phyloP scores from a whole-genome alignment of 2,113 vertebrate species.

The Apistogramma diplotaenia region DNA sequence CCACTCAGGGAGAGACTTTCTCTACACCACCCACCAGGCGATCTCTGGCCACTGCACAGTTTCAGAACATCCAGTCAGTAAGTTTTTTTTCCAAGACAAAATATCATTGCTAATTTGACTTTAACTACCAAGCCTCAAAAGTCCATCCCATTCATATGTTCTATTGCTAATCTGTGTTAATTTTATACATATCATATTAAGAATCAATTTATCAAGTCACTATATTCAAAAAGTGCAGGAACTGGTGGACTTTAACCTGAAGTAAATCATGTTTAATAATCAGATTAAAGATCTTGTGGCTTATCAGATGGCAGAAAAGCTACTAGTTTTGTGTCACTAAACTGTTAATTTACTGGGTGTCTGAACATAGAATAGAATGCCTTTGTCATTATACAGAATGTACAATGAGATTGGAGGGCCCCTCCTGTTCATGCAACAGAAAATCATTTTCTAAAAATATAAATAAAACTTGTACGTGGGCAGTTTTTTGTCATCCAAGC shows the following conservation, averaged over 20 bases:
- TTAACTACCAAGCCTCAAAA: not conserved
- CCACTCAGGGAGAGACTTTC: slow-evolving; percentile 72
- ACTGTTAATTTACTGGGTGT: no score
- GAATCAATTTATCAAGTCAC: not conserved
- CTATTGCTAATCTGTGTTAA: no score
- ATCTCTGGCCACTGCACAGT: slow-evolving; percentile 78
- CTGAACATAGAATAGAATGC: no score
- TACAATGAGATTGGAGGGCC: no score
- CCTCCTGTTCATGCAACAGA: no score
- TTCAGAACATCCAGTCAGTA: slow-evolving; percentile 87
- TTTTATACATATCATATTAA: no score
- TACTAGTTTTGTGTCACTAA: not conserved
- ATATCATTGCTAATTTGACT: accelerated
- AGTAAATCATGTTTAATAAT: no score
- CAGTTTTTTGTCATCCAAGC: no score
- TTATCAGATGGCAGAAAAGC: not conserved
- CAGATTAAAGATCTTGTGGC: accelerated
- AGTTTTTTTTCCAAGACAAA: slow-evolving; percentile 54
- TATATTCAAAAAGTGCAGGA: not conserved
- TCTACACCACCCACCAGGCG: slow-evolving; percentile 79
- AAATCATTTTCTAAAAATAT: no score
- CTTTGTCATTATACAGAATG: no score
- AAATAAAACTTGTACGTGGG: no score
- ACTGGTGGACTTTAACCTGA: not conserved
- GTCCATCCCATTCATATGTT: accelerated